Evolutionary conservation across 2,888 invertebrate species (phyloP), one percentile per base, ranked within the genome.

Genomic region (Eubasilissa splendida): DNA sequence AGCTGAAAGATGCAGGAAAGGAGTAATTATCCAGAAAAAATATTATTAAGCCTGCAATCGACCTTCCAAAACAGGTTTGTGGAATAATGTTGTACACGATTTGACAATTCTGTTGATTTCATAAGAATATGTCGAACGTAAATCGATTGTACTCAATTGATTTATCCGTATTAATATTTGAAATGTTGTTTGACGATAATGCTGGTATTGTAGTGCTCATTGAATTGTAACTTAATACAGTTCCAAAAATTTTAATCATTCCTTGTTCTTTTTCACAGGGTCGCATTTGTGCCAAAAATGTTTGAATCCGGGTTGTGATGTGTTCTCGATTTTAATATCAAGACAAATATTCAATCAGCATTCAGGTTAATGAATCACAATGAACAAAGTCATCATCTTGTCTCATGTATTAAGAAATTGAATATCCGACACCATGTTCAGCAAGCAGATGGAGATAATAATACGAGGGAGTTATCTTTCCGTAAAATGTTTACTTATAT

Each of bases 201-300:
- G 42, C 42, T 42, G 3, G 42, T 2, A 42, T 42, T 42, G 7
- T 42, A 42, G 4, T 42, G 42, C 42, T 5, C 4, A 1, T 2
- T 42, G 7, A 5, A 42, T 42, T 42, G 4, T 42, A 42, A 42
- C 42, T 42, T 42, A 42, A 42, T 42, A 42, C 42, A 0, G 42
- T 42, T 42, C 7, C 42, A 42, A 42, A 42, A 42, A 0, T 42
- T 42, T 42, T 42, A 42, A 86, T 87, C 3, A 59, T 59, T 59
- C 59, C 59, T 59, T 4, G n/a, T 59, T 12, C 59, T 59, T 59
- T n/a, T 14, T 59, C 14, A 1, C 4, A 59, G 11, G 11, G 59
- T 12, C 11, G 8, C 11, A n/a, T 59, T 12, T 59, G 59, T 59
- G 22, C 9, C 14, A n/a, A 59, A 12, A 59, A 11, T 12, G 3